Evolutionary conservation across 2,888 invertebrate genomes (phyloP), one percentile per base, ranked within the genome.

Genomic region (Monoplex corrugatus): DNA sequence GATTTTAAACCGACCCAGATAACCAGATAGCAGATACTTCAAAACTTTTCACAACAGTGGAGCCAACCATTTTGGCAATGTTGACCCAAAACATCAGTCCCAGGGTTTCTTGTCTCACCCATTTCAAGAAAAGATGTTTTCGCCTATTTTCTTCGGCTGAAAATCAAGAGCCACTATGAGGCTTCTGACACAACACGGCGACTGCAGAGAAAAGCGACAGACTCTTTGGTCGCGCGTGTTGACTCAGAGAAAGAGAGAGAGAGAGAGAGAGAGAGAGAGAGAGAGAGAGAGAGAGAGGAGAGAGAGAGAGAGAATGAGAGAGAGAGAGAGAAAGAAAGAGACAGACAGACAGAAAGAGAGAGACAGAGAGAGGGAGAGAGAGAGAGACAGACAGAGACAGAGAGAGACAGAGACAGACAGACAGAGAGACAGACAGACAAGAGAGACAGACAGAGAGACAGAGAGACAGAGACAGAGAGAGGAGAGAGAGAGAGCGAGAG

Each of bases 291-390:
- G 57, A 57, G 5, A 57, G 57, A 57, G 10, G 50, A 50, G 50
- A 50, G 57, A 57, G 57, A 57, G 57, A 57, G 57, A 57, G 57
- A 10, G 10, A 10, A 10, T 2, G n/a, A n/a, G 72, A 72, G 72
- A 72, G 72, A 72, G 72, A 72, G 72, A 72, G 84, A 43, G 84
- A 43, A 50, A 45, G 84, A 45, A 50, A 45, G 50, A 84, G 84
- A 45, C 45, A 84, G 50, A 45, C 45, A 84, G 84, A 84, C 45
- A 84, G 84, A 45, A 0, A 45, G 84, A 45, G 5, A 3, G 50
- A 45, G 13, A 28, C 28, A 45, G 3, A 84, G 84, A 43, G 0
- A 83, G 45, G 2, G 23, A 43, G n/a, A 82, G 23, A 82, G 44
- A 44, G 16, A 82, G 35, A 35, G n/a, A 84, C 10, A 45, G 6